These are phyloP conservation scores for Siniperca undulata DNA, from an alignment of 2,797 vertebrate genomes.

Conservation along the genomic window DNA sequence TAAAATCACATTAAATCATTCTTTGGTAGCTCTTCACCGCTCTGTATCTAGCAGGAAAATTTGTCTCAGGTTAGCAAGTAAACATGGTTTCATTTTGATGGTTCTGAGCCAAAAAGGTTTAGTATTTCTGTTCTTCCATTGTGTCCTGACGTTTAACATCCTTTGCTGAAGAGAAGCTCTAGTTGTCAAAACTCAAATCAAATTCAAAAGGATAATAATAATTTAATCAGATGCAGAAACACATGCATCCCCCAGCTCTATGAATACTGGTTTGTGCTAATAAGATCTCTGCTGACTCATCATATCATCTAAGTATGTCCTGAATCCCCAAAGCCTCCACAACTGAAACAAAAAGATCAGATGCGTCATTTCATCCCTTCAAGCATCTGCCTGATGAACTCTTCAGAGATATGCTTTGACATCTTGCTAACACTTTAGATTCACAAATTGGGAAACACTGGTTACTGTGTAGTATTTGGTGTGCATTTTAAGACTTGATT, in stretches of 20 bases:
- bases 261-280: slow-evolving; percentile 60
- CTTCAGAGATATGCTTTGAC: slow-evolving; percentile 59
- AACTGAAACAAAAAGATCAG: slow-evolving; percentile 69
- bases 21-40: background rate
- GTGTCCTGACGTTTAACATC: slow-evolving; percentile 19
- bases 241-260: slow-evolving; percentile 41
- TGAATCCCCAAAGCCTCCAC: slow-evolving; percentile 55
- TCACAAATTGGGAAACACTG: slow-evolving; percentile 20
- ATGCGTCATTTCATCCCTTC: slow-evolving; percentile 66
- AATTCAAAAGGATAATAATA: slow-evolving; percentile 55
- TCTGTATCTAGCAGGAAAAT: background rate
- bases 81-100: background rate
- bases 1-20: background rate
- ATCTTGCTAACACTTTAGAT: slow-evolving; percentile 41
- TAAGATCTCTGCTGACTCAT: slow-evolving; percentile 74
- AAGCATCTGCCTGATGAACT: slow-evolving; percentile 53
- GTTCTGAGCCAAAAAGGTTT: background rate
- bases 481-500: slow-evolving; percentile 19
- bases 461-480: background rate
- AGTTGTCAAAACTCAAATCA: slow-evolving; percentile 49
- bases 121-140: slow-evolving; percentile 1
- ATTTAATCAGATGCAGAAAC: slow-evolving; percentile 62
- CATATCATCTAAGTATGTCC: slow-evolving; percentile 51
- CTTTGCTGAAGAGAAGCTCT: background rate
- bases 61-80: background rate